phyloP scores from a whole-genome alignment of 1,140 invertebrate species.

The Campoletis sonorensis region DNA sequence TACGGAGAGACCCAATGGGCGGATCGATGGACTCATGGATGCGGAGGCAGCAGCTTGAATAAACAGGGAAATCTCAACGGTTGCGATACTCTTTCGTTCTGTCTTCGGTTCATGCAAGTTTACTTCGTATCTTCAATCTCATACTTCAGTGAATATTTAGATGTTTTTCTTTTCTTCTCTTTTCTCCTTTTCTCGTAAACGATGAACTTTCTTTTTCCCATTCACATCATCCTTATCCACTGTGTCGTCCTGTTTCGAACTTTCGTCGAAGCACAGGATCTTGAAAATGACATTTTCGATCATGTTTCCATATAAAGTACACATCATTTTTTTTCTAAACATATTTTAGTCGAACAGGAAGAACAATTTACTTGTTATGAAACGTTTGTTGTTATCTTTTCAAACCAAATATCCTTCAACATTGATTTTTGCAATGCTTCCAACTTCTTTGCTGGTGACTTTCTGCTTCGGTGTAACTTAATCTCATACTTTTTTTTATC shows the following conservation, averaged over 20 bases:
- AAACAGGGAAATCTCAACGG: slow-evolving; percentile 12
- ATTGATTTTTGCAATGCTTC: background rate
- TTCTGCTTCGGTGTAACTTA: background rate
- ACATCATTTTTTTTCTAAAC: no score
- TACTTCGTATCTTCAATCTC: slow-evolving; percentile 13
- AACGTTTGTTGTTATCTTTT: no score
- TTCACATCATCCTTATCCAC: background rate
- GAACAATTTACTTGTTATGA: no score
- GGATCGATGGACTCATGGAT: background rate
- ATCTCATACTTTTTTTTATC: background rate
- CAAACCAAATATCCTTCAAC: no score
- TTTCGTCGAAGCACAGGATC: no score
- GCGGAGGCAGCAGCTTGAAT: background rate
- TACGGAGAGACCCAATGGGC: background rate
- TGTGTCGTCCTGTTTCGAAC: background rate
- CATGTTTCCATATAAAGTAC: no score
- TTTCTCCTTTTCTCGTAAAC: background rate
- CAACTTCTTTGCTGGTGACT: background rate
- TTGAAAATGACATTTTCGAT: no score
- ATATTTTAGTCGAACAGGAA: no score
- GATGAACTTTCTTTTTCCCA: background rate
- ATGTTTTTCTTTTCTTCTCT: background rate
- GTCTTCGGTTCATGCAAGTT: background rate
- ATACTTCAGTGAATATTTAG: slow-evolving; percentile 16
- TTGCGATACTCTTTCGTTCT: slow-evolving; percentile 4